Evolutionary conservation across 2,888 invertebrate genomes (phyloP).

Genomic region (Ennomos quercinarius): DNA sequence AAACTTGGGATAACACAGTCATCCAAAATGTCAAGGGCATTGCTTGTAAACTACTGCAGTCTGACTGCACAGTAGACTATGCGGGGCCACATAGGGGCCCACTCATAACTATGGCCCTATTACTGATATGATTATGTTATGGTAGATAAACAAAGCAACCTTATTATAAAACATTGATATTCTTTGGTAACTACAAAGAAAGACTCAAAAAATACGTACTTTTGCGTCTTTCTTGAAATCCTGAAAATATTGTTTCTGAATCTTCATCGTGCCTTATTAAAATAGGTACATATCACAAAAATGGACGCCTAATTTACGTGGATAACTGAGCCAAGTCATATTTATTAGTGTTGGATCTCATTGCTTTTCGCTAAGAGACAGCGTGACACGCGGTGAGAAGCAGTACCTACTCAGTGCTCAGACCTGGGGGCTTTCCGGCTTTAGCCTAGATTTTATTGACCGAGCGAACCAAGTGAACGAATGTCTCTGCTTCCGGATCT

Average conservation of each 20-base stretch:
- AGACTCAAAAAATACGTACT: too few relatives aligned
- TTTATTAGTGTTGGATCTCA: slow-evolving; percentile 21
- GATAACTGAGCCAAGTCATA: slow-evolving; percentile 25
- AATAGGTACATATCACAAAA: slow-evolving; percentile 13
- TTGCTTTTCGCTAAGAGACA: slow-evolving; percentile 24
- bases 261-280: not conserved
- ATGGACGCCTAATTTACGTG: slow-evolving; percentile 18
- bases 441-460: not conserved
- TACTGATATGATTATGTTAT: too few relatives aligned
- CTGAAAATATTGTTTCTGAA: too few relatives aligned
- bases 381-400: not conserved
- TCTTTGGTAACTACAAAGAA: too few relatives aligned
- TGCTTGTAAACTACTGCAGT: not conserved
- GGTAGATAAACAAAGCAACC: too few relatives aligned
- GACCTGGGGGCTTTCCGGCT: slow-evolving; percentile 11
- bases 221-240: too few relatives aligned
- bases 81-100: too few relatives aligned
- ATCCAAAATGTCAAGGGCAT: slow-evolving; percentile 1
- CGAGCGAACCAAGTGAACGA: too few relatives aligned
- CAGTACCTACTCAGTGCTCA: slow-evolving; percentile 17
- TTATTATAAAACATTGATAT: too few relatives aligned
- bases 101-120: too few relatives aligned
- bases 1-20: slow-evolving; percentile 3
- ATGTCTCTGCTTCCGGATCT: too few relatives aligned
- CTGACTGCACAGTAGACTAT: too few relatives aligned